Evolutionary conservation across 2,888 invertebrate genomes (phyloP).

Genomic region (Aleiodes alternator): DNA sequence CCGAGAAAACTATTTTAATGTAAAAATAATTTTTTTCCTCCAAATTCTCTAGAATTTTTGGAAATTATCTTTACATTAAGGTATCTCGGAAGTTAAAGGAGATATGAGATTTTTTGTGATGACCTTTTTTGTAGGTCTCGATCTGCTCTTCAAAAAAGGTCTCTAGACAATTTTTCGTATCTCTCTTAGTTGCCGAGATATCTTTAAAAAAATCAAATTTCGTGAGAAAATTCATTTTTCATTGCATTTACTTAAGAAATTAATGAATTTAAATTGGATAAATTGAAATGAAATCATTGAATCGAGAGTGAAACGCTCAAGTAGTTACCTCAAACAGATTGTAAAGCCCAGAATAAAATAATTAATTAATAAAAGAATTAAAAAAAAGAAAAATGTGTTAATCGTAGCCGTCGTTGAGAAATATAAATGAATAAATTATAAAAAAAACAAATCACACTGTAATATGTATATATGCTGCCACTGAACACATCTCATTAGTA

Average conservation of each 20-base stretch:
- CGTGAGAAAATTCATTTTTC: too few species aligned
- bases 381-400: conserved; percentile 49
- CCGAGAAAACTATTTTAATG: too few species aligned
- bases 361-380: background rate
- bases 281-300: conserved; percentile 39
- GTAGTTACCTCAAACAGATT: conserved; percentile 54
- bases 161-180: too few species aligned
- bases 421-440: conserved; percentile 51
- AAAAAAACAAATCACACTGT: conserved; percentile 54
- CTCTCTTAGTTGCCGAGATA: too few species aligned
- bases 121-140: background rate
- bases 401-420: conserved; percentile 51
- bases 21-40: too few species aligned
- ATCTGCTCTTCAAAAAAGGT: too few species aligned
- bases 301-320: conserved; percentile 59
- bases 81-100: background rate
- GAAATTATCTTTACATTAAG: too few species aligned
- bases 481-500: conserved; percentile 75
- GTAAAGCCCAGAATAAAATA: conserved; percentile 43
- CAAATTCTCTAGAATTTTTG: too few species aligned
- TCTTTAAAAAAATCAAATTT: too few species aligned
- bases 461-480: conserved; percentile 72
- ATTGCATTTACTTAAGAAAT: background rate
- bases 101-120: conserved; percentile 2
- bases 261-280: conserved; percentile 29